Conservation (phyloP, 2,888 invertebrate genomes). For the Podabrus alpinus region DNA sequence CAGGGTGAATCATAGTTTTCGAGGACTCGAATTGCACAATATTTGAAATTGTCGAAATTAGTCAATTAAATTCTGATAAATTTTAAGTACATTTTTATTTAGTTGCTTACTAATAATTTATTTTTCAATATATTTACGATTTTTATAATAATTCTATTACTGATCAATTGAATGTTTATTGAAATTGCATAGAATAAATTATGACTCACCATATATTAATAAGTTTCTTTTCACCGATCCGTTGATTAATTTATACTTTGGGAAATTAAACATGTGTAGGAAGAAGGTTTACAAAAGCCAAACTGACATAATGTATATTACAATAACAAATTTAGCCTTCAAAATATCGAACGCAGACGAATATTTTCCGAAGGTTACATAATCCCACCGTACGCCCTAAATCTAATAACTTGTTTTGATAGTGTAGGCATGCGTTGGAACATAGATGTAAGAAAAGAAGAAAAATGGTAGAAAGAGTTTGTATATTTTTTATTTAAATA, state of each 20-base stretch:
- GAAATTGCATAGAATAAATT: neutral
- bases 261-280: neutral
- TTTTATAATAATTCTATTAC: neutral
- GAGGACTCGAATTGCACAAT: neutral
- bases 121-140: neutral
- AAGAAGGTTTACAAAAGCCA: neutral
- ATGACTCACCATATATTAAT: neutral
- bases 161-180: neutral
- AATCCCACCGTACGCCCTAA: neutral
- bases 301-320: no score
- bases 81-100: neutral
- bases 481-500: neutral
- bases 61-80: neutral
- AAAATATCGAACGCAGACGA: neutral
- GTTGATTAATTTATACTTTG: neutral
- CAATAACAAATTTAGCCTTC: conserved; percentile 2
- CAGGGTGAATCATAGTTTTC: neutral
- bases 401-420: neutral
- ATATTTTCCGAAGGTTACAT: neutral
- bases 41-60: neutral
- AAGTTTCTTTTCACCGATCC: neutral
- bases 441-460: no score
- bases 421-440: neutral
- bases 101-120: neutral
- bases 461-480: neutral